These are phyloP conservation scores for Narcine bancroftii DNA, from an alignment of 2,113 vertebrate genomes.

Conservation along the genomic window DNA sequence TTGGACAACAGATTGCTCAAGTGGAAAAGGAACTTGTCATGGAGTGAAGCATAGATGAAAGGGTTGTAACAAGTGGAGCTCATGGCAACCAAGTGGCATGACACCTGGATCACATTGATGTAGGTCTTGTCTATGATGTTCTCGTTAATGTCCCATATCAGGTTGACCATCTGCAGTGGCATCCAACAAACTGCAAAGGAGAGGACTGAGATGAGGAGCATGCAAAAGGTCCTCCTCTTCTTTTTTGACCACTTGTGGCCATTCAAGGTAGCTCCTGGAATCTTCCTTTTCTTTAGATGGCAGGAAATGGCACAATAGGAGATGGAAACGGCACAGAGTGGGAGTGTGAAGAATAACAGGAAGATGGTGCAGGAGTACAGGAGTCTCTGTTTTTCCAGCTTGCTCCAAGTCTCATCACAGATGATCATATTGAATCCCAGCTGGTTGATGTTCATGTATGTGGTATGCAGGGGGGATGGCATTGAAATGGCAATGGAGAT, in stretches of 20 bases:
- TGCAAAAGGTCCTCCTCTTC: slow-evolving; percentile 68
- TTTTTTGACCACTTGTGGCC: slow-evolving; percentile 61
- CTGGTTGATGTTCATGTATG: slow-evolving; percentile 64
- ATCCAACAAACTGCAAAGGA: slow-evolving; percentile 79
- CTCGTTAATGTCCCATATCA: slow-evolving; percentile 66
- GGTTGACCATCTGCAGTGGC: slow-evolving; percentile 73
- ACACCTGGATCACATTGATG: slow-evolving; percentile 64
- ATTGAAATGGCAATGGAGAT: slow-evolving; percentile 58
- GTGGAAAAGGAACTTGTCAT: slow-evolving; percentile 61
- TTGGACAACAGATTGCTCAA: slow-evolving; percentile 50
- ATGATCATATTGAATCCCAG: slow-evolving; percentile 68
- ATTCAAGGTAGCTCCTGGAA: slow-evolving; percentile 50
- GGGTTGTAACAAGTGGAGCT: slow-evolving; percentile 72
- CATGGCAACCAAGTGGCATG: slow-evolving; percentile 66
- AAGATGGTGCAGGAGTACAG: slow-evolving; percentile 73
- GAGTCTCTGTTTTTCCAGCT: slow-evolving; percentile 56
- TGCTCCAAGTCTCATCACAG: slow-evolving; percentile 76
- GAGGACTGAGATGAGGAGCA: slow-evolving; percentile 65
- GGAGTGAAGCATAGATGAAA: slow-evolving; percentile 68
- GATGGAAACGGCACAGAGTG: slow-evolving; percentile 59
- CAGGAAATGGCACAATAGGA: slow-evolving; percentile 75
- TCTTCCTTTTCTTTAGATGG: slow-evolving; percentile 57
- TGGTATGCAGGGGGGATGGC: slow-evolving; percentile 62
- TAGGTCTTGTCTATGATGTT: slow-evolving; percentile 63
- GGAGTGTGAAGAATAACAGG: slow-evolving; percentile 72